Evolutionary conservation across 2,888 invertebrate genomes (phyloP), one percentile per base, ranked within the genome.

Genomic region (Apoda limacodes): DNA sequence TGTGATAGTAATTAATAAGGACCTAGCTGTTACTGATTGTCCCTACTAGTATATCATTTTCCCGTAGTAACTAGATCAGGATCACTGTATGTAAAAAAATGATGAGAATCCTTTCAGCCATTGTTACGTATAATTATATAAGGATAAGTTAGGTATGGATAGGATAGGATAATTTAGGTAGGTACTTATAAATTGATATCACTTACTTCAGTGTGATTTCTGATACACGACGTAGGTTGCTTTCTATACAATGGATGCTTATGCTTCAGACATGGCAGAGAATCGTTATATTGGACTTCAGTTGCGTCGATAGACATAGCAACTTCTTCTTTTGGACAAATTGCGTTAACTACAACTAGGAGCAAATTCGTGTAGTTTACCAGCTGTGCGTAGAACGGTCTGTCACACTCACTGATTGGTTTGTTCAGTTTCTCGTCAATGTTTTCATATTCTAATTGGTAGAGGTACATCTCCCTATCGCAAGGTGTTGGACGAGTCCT

Each of bases 401-500:
- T 53, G 4, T 64, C 62, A 46, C 80, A 80, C 22, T 74, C 68
- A 15, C 60, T 59, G 21, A 70, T 36, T 1, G 68, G 75, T 28
- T 67, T 68, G 65, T 61, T 83, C 50, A 76, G 62, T 58, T 70
- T 84, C 55, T 61, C 83, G 50, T 72, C 81, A 57, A 68, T 66
- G 35, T 67, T 74, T 35, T 53, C 72, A 40, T 71, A 75, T 9
- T 80, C 71, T 13, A 85, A 53, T 51, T 84, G 75, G 55, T 84
- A 86, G 2, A 86, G 60, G 25, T 64, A 76, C 55, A 85, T 82
- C 60, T 91, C 87, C 59, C 92, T 84, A 61, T 95, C 95, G 60
- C 95, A 95, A 3, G 93, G 90, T 32, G 91, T 89, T 1, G 92
- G 92, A 24, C 89, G 82, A 0, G 94, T 94, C 52, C 92, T 82